Percentiles rank a stretch among this genome's conserved stretches.
phyloP scores from a whole-genome alignment of 2,113 vertebrate species.

The Uropsilus gracilis region DNA sequence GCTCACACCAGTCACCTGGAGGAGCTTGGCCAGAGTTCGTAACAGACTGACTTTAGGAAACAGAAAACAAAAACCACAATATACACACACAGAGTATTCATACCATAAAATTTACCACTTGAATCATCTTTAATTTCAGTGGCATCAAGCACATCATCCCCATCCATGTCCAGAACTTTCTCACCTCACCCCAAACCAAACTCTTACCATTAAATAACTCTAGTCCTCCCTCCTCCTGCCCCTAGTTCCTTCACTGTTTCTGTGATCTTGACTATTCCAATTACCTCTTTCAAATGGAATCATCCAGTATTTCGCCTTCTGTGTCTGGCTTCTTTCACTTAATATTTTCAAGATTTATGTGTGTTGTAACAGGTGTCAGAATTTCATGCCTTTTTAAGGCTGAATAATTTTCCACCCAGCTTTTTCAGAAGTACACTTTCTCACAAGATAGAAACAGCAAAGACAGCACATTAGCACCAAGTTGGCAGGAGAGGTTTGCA shows the following conservation, averaged over 20 bases:
- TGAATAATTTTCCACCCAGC: neutral
- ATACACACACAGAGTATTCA: neutral
- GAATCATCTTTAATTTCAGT: neutral
- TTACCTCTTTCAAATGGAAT: neutral
- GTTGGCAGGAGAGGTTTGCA: neutral
- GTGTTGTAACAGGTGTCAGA: neutral
- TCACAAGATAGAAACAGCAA: neutral
- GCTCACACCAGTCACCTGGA: neutral
- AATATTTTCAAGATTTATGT: neutral
- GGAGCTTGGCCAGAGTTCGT: neutral
- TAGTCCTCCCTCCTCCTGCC: neutral
- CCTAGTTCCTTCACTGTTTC: neutral
- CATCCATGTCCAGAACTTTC: neutral
- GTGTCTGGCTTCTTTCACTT: neutral
- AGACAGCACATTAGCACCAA: neutral
- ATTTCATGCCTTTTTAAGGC: constrained; percentile 16
- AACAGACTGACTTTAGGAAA: neutral
- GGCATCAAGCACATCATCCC: neutral
- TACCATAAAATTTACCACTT: neutral
- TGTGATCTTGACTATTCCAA: neutral
- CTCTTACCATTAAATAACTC: neutral
- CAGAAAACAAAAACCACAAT: too few species aligned
- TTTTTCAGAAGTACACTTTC: neutral
- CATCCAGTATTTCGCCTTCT: neutral
- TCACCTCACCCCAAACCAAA: neutral